A percentile compares a stretch with the other conserved stretches of the same genome.
These are phyloP conservation scores for Zaprionus obscuricornis DNA, from an alignment of 2,888 invertebrate species.

Conservation along the genomic window DNA sequence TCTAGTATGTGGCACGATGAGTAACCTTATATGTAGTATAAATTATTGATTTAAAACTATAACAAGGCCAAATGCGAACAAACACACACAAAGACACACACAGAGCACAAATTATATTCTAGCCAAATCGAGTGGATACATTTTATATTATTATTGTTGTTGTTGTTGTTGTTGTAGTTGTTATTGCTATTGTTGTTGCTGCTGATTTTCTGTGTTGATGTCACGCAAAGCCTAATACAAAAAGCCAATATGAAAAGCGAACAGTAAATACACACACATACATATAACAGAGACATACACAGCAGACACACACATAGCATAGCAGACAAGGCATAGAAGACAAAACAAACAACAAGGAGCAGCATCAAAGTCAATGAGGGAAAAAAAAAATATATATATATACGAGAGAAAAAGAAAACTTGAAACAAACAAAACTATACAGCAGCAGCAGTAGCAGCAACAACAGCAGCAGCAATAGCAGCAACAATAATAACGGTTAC, in stretches of 20 bases:
- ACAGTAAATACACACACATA: conserved; percentile 32
- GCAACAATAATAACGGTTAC: conserved; percentile 25
- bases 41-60: conserved; percentile 67
- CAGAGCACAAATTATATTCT: conserved; percentile 49
- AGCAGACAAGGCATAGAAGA: too few relatives aligned
- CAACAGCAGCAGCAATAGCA: conserved; percentile 19
- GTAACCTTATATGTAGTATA: conserved; percentile 40
- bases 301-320: neutral
- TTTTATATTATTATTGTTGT: conserved; percentile 17
- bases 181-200: conserved; percentile 27
- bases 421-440: conserved; percentile 51
- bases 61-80: conserved; percentile 55
- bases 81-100: conserved; percentile 26
- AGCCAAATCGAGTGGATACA: conserved; percentile 28
- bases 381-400: conserved; percentile 26
- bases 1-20: conserved; percentile 15
- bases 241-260: conserved; percentile 53
- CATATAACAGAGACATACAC: conserved; percentile 14
- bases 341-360: conserved; percentile 42
- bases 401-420: conserved; percentile 30
- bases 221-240: conserved; percentile 65
- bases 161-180: conserved; percentile 10
- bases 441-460: conserved; percentile 4
- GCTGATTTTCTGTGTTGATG: conserved; percentile 56
- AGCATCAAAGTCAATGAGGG: conserved; percentile 50